Conservation (phyloP, 2,113 vertebrate species). For the Saimiri boliviensis region DNA sequence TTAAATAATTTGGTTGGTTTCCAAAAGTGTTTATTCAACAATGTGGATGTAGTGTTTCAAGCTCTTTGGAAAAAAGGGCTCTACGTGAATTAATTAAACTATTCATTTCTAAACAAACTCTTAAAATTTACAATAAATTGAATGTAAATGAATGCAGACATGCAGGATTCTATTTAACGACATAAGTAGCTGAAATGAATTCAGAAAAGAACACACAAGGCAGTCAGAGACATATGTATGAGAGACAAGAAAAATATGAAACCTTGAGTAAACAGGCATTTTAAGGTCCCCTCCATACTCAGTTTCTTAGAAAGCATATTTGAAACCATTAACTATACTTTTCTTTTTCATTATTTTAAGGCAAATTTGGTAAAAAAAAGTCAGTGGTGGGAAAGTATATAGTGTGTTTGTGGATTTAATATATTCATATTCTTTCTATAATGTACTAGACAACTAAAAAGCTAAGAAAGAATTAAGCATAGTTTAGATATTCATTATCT, state of each 20-base stretch:
- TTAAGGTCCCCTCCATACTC: neutral
- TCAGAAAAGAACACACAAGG: neutral
- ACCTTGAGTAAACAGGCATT: neutral
- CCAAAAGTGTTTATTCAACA: conserved; percentile 25
- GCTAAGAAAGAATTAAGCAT: neutral
- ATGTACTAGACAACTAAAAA: neutral
- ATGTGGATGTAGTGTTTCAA: neutral
- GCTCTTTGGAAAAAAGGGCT: neutral
- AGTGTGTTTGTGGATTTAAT: neutral
- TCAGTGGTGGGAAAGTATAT: neutral
- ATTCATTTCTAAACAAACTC: conserved; percentile 44
- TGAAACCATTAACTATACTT: conserved; percentile 18
- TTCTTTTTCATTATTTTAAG: conserved; percentile 10
- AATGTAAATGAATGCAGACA: neutral
- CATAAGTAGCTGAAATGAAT: conserved; percentile 44
- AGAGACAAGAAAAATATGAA: conserved; percentile 26
- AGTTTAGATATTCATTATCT: neutral
- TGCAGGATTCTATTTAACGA: neutral
- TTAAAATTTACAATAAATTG: conserved; percentile 50
- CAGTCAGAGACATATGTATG: neutral
- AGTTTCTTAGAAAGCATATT: conserved; percentile 28
- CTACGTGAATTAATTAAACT: conserved; percentile 33
- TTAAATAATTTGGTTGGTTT: conserved; percentile 36
- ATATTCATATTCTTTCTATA: neutral
- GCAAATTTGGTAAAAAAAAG: neutral